Conservation (phyloP, 1,140 invertebrate species). For the Mactra quadrangularis region DNA sequence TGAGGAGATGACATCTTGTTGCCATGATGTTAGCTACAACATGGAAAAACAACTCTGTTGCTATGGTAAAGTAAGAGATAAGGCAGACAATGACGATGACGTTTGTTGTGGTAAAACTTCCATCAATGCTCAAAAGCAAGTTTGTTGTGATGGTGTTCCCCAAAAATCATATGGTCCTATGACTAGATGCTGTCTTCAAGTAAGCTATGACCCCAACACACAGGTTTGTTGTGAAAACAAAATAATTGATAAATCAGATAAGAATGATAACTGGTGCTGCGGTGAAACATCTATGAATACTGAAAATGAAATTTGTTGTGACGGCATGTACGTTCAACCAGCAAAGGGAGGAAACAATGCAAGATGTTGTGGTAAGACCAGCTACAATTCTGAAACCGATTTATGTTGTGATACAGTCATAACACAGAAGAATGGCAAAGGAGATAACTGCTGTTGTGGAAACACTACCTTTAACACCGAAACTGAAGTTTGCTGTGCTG, state of each 20-base stretch:
- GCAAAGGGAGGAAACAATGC: constrained; percentile 13
- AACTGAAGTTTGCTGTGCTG: constrained; percentile 55
- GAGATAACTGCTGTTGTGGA: constrained; percentile 60
- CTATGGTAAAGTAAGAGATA: constrained; percentile 30
- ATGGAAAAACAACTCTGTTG: constrained; percentile 53
- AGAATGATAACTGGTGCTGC: constrained; percentile 46
- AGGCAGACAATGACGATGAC: constrained; percentile 45
- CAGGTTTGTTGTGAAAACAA: constrained; percentile 53
- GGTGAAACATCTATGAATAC: constrained; percentile 50
- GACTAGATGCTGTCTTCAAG: constrained; percentile 45
- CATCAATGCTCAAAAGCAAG: constrained; percentile 38
- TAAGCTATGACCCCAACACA: constrained; percentile 27
- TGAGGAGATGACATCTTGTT: constrained; percentile 56
- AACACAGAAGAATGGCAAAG: constrained; percentile 19
- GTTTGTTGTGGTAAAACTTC: constrained; percentile 55
- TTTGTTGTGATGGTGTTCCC: constrained; percentile 48
- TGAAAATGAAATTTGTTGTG: constrained; percentile 58
- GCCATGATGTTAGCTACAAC: constrained; percentile 35
- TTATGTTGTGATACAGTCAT: constrained; percentile 49
- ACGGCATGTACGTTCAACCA: constrained; percentile 29
- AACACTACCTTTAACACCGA: constrained; percentile 55
- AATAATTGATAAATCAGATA: constrained; percentile 46
- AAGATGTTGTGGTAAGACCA: constrained; percentile 49
- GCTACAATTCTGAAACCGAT: constrained; percentile 34
- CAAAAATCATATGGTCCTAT: constrained; percentile 38